Base-by-base conservation (phyloP, 2,113 vertebrate genomes). In the Cynoglossus semilaevis region DNA sequence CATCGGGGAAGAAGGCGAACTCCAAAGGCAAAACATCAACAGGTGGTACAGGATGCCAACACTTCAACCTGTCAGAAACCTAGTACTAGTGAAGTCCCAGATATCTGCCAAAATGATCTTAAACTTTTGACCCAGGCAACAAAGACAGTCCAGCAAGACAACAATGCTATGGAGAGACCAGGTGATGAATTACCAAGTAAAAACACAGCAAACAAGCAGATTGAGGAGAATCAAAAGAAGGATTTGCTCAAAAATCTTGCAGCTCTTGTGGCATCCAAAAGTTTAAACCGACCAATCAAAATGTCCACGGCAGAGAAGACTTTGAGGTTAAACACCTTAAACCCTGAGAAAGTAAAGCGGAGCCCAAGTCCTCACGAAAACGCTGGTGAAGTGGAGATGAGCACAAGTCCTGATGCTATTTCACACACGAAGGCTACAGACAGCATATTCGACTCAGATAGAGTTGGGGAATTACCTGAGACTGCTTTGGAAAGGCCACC, bases 1-100 rank as follows among this genome's bases (percentile, higher is more conserved):
- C 47, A 46, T 0, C 63, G 38, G 49, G 79, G 60, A 54, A 74
- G 63, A 73, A 69, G 67, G 0, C 75, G 63, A 10, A 82, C 74
- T 40, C 63, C 70, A 0, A 80, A 80, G 13, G 29, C 34, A 9
- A 76, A 54, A 7, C 48, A 46, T 38, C 4, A 54, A 7, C 45
- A 46, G 35, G 6, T 13, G 0, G n/a, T 38, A 2, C 34, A 15
- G 3, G 55, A 70, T 40, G 67, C 74, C 40, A 77, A 70, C 38
- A 17, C 16, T 1, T 51, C 58, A 0, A 8, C 18, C 14, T 37
- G 34, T 51, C 57, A 36, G 11, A 66, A 47, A 5, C 10, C 3
- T 50, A 38, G 66, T 45, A 22, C 22, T 0, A 14, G 42, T 2
- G 22, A 18, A 41, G 37, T 29, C 1, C n/a, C 44, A 14, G 9